A percentile compares a stretch with the other conserved stretches of the same genome.
Evolutionary conservation across 2,888 invertebrate species (phyloP).

Genomic region (Pseudoips prasinana): DNA sequence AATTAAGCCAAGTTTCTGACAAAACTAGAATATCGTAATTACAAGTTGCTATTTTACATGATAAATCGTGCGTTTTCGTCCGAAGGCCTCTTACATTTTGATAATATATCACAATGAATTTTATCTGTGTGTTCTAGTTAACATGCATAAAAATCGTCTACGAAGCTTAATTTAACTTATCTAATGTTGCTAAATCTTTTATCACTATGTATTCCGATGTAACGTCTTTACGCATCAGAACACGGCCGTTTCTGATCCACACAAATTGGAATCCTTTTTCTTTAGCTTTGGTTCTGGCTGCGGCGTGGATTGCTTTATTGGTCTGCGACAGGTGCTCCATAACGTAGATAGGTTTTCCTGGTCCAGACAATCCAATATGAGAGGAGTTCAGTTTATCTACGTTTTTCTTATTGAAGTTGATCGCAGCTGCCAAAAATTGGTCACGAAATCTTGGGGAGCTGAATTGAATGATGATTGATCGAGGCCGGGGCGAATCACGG

Average conservation of each 20-base stretch:
- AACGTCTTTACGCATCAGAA: constrained; percentile 4
- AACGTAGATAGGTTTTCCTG: constrained; percentile 5
- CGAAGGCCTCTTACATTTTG: not conserved
- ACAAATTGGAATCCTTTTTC: constrained; percentile 10
- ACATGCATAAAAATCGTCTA: too few relatives aligned
- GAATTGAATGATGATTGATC: constrained; percentile 2
- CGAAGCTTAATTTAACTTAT: constrained; percentile 1
- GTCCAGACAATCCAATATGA: constrained; percentile 4
- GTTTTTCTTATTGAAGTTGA: constrained; percentile 1
- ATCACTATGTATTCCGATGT: constrained; percentile 2
- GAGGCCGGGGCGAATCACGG: not conserved
- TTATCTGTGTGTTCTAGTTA: not conserved
- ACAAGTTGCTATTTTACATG: not conserved
- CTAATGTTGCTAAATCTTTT: constrained; percentile 1
- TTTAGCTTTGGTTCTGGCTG: constrained; percentile 8
- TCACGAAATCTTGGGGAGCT: constrained; percentile 1
- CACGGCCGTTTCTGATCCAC: constrained; percentile 9
- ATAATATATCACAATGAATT: not conserved
- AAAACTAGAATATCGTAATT: not conserved
- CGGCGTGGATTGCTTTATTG: constrained; percentile 9
- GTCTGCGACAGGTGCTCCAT: constrained; percentile 6
- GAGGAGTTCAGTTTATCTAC: constrained; percentile 4
- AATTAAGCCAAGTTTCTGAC: not conserved
- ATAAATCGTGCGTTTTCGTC: not conserved
- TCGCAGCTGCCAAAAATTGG: not conserved